Percentiles rank a stretch among this genome's conserved stretches.
Evolutionary conservation across 2,113 vertebrate species (phyloP).

Genomic region (Platysteira castanea): DNA sequence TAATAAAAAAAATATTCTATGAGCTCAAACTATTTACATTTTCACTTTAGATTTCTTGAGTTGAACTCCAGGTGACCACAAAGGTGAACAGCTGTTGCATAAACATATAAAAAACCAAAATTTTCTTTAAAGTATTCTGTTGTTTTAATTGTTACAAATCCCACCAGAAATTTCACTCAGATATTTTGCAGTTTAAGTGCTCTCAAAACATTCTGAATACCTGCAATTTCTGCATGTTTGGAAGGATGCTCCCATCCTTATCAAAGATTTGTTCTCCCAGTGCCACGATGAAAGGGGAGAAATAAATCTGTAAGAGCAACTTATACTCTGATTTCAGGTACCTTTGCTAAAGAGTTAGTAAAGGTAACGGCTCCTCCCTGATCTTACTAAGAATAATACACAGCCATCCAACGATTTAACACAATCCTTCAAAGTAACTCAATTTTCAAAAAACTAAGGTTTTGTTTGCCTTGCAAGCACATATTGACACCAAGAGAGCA

Average conservation of each 20-base stretch:
- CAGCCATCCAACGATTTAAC: background rate
- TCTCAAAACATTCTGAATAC: conserved; percentile 24
- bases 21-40: background rate
- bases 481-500: background rate
- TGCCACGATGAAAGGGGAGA: background rate
- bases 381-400: background rate
- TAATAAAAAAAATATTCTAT: background rate
- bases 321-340: background rate
- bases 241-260: conserved; percentile 51
- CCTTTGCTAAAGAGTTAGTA: background rate
- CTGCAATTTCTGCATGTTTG: background rate
- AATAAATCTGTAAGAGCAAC: background rate
- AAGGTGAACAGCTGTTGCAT: background rate
- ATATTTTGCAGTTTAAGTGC: background rate
- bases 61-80: background rate
- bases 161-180: background rate
- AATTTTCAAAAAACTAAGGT: background rate
- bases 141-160: background rate
- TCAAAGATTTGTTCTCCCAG: conserved; percentile 51
- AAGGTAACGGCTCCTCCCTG: background rate
- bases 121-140: background rate
- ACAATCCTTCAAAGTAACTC: background rate
- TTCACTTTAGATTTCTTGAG: background rate
- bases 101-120: background rate
- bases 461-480: background rate